phyloP scores from a whole-genome alignment of 2,113 vertebrate genomes.

The Ptyas mucosa region DNA sequence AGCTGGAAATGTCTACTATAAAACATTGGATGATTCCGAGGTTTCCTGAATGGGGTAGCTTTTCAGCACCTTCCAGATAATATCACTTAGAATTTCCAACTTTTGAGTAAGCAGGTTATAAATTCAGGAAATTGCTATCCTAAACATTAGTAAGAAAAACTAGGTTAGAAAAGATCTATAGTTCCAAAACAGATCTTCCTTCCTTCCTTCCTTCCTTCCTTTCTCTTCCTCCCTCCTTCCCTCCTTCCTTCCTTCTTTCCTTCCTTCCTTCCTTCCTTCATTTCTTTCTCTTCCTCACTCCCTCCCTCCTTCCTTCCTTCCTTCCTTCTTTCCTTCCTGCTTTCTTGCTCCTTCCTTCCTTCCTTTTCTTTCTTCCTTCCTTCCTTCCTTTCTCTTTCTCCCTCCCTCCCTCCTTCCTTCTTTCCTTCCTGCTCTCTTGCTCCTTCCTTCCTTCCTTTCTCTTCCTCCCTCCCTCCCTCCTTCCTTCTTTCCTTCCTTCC shows the following conservation, averaged over 20 bases:
- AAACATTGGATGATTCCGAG: background rate
- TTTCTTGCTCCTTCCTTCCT: too few relatives aligned
- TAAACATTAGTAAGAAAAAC: background rate
- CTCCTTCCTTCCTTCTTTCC: background rate
- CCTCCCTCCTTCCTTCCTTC: too few relatives aligned
- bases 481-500: too few relatives aligned
- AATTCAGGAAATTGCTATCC: background rate
- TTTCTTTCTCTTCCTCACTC: too few relatives aligned
- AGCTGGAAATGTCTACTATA: background rate
- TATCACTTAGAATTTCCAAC: background rate
- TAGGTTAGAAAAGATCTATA: background rate
- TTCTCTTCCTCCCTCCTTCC: rapidly evolving
- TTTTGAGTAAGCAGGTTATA: background rate
- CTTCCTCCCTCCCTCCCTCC: too few relatives aligned
- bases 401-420: too few relatives aligned
- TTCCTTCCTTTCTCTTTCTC: too few relatives aligned
- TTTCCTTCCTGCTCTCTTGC: too few relatives aligned
- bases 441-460: too few relatives aligned
- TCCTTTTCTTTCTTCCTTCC: rapidly evolving
- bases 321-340: too few relatives aligned
- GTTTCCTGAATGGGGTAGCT: background rate
- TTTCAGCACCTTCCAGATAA: background rate
- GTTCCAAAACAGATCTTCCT: background rate
- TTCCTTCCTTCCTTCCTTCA: too few relatives aligned
- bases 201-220: too few relatives aligned